Evolutionary conservation across 2,888 invertebrate genomes (phyloP).

Genomic region (Epistrophella euchroma): DNA sequence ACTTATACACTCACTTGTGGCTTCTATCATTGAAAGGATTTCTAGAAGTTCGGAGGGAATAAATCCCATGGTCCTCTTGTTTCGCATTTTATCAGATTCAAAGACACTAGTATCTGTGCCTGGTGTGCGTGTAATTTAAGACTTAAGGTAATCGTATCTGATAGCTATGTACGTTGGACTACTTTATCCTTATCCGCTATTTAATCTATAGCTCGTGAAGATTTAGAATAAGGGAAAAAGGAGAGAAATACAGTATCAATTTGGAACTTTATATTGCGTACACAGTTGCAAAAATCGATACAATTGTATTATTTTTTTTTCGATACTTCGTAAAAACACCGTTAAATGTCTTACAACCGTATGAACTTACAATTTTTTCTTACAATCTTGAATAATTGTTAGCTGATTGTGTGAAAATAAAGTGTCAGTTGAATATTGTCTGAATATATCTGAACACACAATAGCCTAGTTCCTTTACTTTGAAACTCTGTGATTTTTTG

Average conservation of each 20-base stretch:
- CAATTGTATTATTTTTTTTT: too few species aligned
- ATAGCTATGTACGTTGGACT: background rate
- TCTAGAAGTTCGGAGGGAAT: constrained; percentile 32
- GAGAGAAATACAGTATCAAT: background rate
- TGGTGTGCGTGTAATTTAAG: constrained; percentile 31
- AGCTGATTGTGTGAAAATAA: too few species aligned
- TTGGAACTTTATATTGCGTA: background rate
- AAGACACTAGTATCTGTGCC: background rate
- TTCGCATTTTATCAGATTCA: constrained; percentile 33
- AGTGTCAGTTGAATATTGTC: too few species aligned
- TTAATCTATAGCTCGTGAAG: background rate
- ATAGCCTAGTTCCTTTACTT: too few species aligned
- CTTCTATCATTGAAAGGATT: constrained; percentile 1
- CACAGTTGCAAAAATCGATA: too few species aligned
- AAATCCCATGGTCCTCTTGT: constrained; percentile 38
- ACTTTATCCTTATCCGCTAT: background rate
- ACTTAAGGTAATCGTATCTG: constrained; percentile 18
- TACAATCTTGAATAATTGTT: too few species aligned
- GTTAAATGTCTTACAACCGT: too few species aligned
- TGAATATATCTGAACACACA: too few species aligned
- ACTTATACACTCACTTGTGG: constrained; percentile 15
- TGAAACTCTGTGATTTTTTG: too few species aligned
- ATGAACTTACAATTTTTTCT: too few species aligned
- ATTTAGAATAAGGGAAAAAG: background rate
- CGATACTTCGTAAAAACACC: too few species aligned